Base-by-base conservation (phyloP, 2,113 vertebrate species). In the Physeter macrocephalus region DNA sequence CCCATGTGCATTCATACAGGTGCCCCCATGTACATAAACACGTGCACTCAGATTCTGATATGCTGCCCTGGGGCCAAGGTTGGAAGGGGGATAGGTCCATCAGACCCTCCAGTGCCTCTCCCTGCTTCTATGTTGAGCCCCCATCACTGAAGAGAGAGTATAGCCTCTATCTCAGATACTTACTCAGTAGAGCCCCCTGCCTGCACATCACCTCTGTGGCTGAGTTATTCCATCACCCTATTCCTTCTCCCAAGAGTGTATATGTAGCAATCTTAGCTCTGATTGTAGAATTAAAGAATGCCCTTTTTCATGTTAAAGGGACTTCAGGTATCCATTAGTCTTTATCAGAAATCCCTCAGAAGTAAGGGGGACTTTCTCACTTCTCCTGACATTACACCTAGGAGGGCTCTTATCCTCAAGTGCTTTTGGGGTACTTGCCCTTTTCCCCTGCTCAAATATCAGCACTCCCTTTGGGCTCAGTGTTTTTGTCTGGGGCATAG, bases 401-500 rank as follows among this genome's bases (percentile, higher is more conserved):
- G 18, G 14, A 96, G 49, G 64, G 27, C 41, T 88, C 49, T 90
- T 88, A 95, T 12, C 29, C 34, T 66, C 49, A 93, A 66, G 87
- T 74, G 27, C 4, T 92, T 97, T 91, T 39, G 7, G 88, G 39
- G 59, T 84, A 78, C 57, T 67, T 95, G 67, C 7, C 1, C 34
- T 88, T 61, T 81, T 66, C n/a, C 29, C 66, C 46, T 54, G 64
- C 27, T 87, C 49, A 89, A 80, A 77, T 62, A 94, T 91, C 59
- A 80, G 49, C 46, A 75, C 11, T 95, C 93, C 97, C 90, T 92
- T 96, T 75, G 85, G 97, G 59, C 78, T 97, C 78, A 71, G 0
- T 95, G 88, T 95, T 97, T 95, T 95, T 96, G 90, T 87, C 39
- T 90, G 80, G 59, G 88, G 67, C 93, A 71, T 49, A 97, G 97